Base-by-base conservation (phyloP, 2,113 vertebrate genomes). In the Vanacampus margaritifer region DNA sequence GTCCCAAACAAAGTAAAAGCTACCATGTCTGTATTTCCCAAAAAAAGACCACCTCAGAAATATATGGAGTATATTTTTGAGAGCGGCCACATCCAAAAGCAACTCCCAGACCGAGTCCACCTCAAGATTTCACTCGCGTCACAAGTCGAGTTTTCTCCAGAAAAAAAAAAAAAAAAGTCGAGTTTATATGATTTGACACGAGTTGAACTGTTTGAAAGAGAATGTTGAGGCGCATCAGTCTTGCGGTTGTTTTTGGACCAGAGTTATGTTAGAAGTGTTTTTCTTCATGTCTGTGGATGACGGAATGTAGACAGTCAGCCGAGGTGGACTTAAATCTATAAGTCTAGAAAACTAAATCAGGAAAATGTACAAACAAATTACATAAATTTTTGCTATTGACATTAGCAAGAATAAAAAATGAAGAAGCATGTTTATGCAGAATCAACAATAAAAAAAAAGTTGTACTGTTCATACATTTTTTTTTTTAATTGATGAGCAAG, bases 21-120 rank as follows among this genome's bases (percentile, higher is more conserved):
- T 69, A 75, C 63, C 69, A 74, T 87, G 86, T 92, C 91, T 91
- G 89, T 91, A 91, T 91, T 91, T 92, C 89, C 89, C 89, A 91
- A 90, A 79, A 21, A 89, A 89, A 86, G 82, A 76, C 83, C 78
- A 60, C 79, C 84, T 87, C 68, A 64, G 79, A 89, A 89, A 89
- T 87, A 83, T 87, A 81, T 64, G 35, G 32, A 70, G 68, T 84
- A 79, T 83, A 67, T 85, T 88, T 87, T 84, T 77, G 79, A 84
- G 80, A 8, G 75, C 81, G 84, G 78, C 70, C 67, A 37, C 21
- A 51, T 87, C 72, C 86, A 85, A 86, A 89, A 86, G 75, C 84
- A 88, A 85, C 80, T 72, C 62, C 79, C n/a, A 64, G 43, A 62
- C 58, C 16, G 0, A 23, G 24, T 73, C 66, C 46, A 41, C 63